Conservation (phyloP, 37 sponge, comb jelly and placozoan species). For the Diacarnus erythraeanus region DNA sequence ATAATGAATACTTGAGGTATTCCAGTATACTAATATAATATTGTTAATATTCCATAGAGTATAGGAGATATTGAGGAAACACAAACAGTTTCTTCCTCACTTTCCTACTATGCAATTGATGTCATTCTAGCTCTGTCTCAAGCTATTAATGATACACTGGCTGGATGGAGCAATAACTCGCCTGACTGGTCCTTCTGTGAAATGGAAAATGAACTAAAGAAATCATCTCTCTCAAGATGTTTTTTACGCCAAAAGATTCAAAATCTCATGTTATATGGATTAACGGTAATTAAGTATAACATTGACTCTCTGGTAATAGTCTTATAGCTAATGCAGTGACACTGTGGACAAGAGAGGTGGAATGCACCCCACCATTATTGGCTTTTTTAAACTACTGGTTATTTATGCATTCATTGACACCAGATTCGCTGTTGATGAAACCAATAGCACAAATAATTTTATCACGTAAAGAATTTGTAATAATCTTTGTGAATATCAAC, state of each 20-base stretch:
- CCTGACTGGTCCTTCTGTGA: constrained; percentile 16
- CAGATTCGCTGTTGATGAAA: not conserved
- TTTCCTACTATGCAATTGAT: constrained; percentile 6
- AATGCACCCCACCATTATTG: too few species aligned
- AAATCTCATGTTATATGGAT: not conserved
- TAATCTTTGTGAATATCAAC: too few species aligned
- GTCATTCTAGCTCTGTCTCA: not conserved
- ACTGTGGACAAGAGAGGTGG: too few species aligned
- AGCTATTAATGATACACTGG: not conserved
- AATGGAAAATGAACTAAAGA: not conserved
- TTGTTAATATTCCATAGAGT: too few species aligned
- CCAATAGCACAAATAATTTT: too few species aligned
- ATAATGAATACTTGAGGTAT: too few species aligned
- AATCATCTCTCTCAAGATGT: not conserved
- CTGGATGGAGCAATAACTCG: constrained; percentile 5
- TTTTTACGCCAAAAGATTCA: not conserved
- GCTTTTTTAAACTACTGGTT: not conserved
- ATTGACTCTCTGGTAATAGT: too few species aligned
- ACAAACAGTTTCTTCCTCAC: too few species aligned
- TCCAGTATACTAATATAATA: too few species aligned
- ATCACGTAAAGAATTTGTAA: too few species aligned
- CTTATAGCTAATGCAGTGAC: too few species aligned
- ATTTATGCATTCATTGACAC: not conserved
- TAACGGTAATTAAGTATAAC: constrained; percentile 7
- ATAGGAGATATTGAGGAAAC: too few species aligned